Percentiles rank a stretch among this genome's conserved stretches.
phyloP scores from a whole-genome alignment of 1,140 invertebrate species.

The Macrostomum lignano region DNA sequence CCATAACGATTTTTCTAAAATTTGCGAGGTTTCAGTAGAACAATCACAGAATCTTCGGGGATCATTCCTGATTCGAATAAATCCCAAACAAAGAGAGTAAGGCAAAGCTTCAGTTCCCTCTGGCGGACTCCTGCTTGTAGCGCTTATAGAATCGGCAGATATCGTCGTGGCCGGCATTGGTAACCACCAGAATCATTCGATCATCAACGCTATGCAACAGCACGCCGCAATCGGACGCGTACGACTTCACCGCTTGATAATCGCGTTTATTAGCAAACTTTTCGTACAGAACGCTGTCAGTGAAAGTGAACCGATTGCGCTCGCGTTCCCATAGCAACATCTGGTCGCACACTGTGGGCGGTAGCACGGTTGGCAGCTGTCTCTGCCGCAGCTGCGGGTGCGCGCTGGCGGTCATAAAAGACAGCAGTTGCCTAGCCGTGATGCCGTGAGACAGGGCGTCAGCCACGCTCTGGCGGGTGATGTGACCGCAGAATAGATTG shows the following conservation, averaged over 20 bases:
- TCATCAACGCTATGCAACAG: conserved; percentile 60
- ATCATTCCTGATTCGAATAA: too few relatives aligned
- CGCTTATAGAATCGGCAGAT: conserved; percentile 74
- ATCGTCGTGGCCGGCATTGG: conserved; percentile 54
- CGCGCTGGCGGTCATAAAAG: conserved; percentile 1
- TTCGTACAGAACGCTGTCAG: conserved; percentile 72
- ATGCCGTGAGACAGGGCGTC: conserved; percentile 71
- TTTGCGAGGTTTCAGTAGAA: too few relatives aligned
- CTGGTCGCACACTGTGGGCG: conserved; percentile 66
- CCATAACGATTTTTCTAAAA: too few relatives aligned
- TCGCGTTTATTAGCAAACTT: conserved; percentile 57
- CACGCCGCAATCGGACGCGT: conserved; percentile 47
- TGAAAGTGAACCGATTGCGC: conserved; percentile 58
- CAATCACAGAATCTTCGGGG: too few relatives aligned
- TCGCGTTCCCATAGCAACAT: conserved; percentile 80
- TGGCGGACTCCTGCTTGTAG: too few relatives aligned
- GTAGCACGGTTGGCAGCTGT: conserved; percentile 34
- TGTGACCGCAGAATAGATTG: conserved; percentile 62
- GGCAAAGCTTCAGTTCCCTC: too few relatives aligned
- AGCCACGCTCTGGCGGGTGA: conserved; percentile 68
- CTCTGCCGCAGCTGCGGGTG: background rate
- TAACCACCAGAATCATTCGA: conserved; percentile 60
- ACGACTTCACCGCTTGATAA: conserved; percentile 60
- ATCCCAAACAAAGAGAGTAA: too few relatives aligned
- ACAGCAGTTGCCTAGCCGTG: conserved; percentile 39